A percentile compares a stretch with the other conserved stretches of the same genome.
phyloP scores from a whole-genome alignment of 2,113 vertebrate species.

The Passerina amoena region DNA sequence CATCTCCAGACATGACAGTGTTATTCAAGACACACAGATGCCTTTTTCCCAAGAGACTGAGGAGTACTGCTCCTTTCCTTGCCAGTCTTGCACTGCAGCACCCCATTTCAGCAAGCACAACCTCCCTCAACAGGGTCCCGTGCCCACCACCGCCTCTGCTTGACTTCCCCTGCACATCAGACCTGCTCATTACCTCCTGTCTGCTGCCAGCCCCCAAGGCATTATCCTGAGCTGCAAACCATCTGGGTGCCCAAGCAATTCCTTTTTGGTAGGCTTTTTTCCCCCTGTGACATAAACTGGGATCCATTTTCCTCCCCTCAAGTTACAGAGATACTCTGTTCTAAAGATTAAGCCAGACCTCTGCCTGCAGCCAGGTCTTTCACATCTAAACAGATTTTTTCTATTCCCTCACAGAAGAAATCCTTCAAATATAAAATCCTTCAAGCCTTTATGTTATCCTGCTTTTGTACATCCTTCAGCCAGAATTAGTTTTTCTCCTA shows the following conservation, averaged over 20 bases:
- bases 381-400: background rate
- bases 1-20: background rate
- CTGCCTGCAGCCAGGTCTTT: background rate
- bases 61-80: background rate
- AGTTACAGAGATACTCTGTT: background rate
- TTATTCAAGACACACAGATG: background rate
- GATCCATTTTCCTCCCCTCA: background rate
- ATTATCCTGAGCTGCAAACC: background rate
- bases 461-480: background rate
- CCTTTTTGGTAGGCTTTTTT: background rate
- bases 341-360: background rate
- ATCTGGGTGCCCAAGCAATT: background rate
- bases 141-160: background rate
- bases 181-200: background rate
- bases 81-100: background rate
- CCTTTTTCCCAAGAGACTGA: background rate
- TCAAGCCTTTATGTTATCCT: background rate
- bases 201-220: background rate
- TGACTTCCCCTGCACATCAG: rapidly evolving
- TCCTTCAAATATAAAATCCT: background rate
- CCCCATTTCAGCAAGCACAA: background rate
- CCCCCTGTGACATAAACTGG: background rate
- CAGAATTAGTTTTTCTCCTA: background rate
- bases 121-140: rapidly evolving
- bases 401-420: background rate